Evolutionary conservation across 2,888 invertebrate species (phyloP).

Genomic region (Tetranychus piercei): DNA sequence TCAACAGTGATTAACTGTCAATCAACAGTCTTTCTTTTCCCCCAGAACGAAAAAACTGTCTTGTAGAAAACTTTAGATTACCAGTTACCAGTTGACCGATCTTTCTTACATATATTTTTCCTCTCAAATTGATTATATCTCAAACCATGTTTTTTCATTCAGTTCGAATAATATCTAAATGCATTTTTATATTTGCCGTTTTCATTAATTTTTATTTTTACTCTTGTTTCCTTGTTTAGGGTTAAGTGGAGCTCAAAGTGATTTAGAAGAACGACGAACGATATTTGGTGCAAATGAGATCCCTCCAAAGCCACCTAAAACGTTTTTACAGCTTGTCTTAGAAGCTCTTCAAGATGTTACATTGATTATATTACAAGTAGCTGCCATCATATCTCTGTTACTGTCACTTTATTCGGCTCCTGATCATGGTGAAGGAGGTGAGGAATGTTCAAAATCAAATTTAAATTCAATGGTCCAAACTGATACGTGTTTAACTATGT

Average conservation of each 20-base stretch:
- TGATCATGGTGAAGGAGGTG: constrained; percentile 21
- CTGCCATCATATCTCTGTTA: constrained; percentile 90
- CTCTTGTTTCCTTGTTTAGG: constrained; percentile 44
- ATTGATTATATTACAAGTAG: constrained; percentile 92
- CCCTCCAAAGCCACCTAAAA: constrained; percentile 97
- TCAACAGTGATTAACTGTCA: constrained; percentile 27
- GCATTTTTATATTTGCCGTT: background rate
- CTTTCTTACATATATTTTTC: background rate
- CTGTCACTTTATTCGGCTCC: constrained; percentile 47
- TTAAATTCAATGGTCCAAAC: constrained; percentile 19
- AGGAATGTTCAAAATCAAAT: constrained; percentile 22
- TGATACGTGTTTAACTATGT: no score
- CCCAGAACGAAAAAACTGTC: background rate
- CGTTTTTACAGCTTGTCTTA: constrained; percentile 94
- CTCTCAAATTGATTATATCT: background rate
- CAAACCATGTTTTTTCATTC: no score
- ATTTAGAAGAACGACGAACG: constrained; percentile 76
- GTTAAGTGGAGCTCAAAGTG: constrained; percentile 71
- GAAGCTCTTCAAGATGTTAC: constrained; percentile 99
- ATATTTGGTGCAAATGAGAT: constrained; percentile 96
- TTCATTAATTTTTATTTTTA: background rate
- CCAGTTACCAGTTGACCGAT: background rate
- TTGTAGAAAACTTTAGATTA: background rate
- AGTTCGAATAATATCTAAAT: no score
- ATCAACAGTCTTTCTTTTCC: background rate